Percentiles rank a stretch among this genome's conserved stretches.
These are phyloP conservation scores for Oxyura jamaicensis DNA, from an alignment of 2,113 vertebrate genomes.

Conservation along the genomic window DNA sequence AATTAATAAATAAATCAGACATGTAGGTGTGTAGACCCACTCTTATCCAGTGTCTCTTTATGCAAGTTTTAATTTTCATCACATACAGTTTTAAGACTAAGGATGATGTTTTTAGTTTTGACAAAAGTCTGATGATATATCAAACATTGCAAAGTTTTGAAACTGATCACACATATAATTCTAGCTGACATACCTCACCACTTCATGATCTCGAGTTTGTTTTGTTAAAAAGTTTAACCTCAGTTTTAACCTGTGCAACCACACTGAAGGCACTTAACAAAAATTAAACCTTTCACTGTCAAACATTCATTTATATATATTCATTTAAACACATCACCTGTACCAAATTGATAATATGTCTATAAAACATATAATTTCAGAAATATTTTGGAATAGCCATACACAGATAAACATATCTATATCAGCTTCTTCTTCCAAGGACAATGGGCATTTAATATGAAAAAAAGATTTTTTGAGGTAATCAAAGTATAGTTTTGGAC, in stretches of 20 bases:
- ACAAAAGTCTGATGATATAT: background rate
- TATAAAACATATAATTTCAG: background rate
- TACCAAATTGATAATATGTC: background rate
- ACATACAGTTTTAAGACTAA: background rate
- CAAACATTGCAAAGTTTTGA: background rate
- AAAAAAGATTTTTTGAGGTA: background rate
- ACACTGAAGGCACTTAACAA: background rate
- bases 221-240: background rate
- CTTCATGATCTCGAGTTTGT: background rate
- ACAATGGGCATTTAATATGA: background rate
- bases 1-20: too few relatives aligned
- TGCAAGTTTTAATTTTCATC: background rate
- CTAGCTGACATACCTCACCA: background rate
- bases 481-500: background rate
- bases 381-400: background rate
- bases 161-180: background rate
- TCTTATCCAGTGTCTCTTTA: background rate
- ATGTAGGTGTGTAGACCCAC: too few relatives aligned
- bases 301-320: background rate
- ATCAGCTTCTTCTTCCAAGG: background rate
- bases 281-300: background rate
- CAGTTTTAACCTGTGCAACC: background rate
- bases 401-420: background rate
- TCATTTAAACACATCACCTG: background rate
- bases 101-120: background rate